Conservation (phyloP, 2,113 vertebrate species). For the Peromyscus maniculatus region DNA sequence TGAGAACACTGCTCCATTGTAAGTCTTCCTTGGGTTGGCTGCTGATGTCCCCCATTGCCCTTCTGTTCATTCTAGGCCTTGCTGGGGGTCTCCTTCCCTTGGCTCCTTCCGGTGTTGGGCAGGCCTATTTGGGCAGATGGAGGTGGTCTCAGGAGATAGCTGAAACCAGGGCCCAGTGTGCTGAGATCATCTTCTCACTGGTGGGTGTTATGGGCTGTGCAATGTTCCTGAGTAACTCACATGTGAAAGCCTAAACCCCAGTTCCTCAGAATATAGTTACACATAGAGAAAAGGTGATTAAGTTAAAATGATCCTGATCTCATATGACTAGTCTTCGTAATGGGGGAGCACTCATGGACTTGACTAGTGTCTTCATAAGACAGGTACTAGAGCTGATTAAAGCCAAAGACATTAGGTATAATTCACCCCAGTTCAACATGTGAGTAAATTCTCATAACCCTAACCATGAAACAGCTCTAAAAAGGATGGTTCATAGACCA, state of each 20-base stretch:
- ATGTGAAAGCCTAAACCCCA: background rate
- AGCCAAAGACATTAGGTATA: background rate
- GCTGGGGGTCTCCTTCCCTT: background rate
- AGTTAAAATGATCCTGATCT: background rate
- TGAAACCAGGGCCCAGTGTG: background rate
- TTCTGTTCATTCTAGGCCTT: background rate
- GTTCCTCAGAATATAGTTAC: background rate
- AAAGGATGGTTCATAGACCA: slow-evolving; percentile 2
- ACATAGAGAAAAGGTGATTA: background rate
- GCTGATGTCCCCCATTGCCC: background rate
- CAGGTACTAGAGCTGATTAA: background rate
- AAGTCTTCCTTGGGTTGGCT: background rate
- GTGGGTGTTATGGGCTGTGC: background rate
- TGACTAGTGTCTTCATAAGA: background rate
- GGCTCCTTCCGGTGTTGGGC: background rate
- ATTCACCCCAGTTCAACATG: background rate
- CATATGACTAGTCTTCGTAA: background rate
- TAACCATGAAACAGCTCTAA: background rate
- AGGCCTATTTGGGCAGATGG: background rate
- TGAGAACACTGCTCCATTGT: background rate
- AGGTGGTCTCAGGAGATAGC: background rate
- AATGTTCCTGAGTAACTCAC: background rate
- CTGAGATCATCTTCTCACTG: background rate
- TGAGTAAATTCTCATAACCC: background rate
- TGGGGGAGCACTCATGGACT: too few species aligned